Percentiles rank a stretch among this genome's conserved stretches.
phyloP scores from a whole-genome alignment of 1,140 invertebrate genomes.

The Drusus annulatus region DNA sequence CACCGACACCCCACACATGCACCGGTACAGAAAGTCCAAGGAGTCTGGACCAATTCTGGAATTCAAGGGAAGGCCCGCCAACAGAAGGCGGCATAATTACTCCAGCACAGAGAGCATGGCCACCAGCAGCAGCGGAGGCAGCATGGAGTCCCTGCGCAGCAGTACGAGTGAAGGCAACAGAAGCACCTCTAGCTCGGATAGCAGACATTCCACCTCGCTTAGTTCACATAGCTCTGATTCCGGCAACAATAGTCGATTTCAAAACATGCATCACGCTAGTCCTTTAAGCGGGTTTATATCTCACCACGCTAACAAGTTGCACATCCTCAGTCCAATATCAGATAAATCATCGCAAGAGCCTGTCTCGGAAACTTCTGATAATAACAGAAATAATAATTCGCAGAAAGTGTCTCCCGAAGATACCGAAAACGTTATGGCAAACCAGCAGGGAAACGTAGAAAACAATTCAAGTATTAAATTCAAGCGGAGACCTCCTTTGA shows the following conservation, averaged over 20 bases:
- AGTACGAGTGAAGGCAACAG: constrained; percentile 87
- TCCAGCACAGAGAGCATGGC: constrained; percentile 90
- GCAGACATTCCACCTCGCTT: constrained; percentile 82
- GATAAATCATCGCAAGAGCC: constrained; percentile 92
- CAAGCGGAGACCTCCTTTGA: constrained; percentile 79
- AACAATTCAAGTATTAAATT: constrained; percentile 70
- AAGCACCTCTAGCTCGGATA: constrained; percentile 85
- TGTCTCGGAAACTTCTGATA: constrained; percentile 83
- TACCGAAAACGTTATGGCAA: constrained; percentile 63
- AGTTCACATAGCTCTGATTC: constrained; percentile 89
- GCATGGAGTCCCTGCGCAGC: constrained; percentile 86
- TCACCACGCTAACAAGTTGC: constrained; percentile 81
- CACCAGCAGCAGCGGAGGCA: constrained; percentile 86
- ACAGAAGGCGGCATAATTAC: constrained; percentile 76
- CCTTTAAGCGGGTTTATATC: constrained; percentile 76
- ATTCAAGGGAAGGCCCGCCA: constrained; percentile 77
- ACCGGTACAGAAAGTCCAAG: constrained; percentile 70
- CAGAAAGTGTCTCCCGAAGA: constrained; percentile 80
- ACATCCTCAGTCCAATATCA: constrained; percentile 90
- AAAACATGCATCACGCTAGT: constrained; percentile 72
- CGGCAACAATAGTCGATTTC: constrained; percentile 74
- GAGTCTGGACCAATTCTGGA: constrained; percentile 77
- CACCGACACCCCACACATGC: constrained; percentile 71
- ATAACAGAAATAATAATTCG: constrained; percentile 84
- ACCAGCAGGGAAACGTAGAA: constrained; percentile 69